These are phyloP conservation scores for Thymelicus sylvestris DNA, from an alignment of 2,888 invertebrate genomes.

Conservation along the genomic window DNA sequence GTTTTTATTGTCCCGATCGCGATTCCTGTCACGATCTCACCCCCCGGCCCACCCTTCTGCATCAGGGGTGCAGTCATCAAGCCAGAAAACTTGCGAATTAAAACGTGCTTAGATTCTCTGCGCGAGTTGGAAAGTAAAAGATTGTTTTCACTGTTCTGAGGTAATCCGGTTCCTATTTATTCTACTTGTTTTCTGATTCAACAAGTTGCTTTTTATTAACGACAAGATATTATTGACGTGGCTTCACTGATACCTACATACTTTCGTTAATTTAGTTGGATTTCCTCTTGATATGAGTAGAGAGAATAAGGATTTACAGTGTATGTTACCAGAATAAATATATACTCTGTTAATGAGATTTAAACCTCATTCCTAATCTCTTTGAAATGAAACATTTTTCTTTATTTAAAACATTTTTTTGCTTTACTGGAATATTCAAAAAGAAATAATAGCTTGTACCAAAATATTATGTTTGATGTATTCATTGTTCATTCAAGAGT, in stretches of 20 bases:
- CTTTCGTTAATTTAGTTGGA: too few relatives aligned
- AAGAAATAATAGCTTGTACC: slow-evolving; percentile 22
- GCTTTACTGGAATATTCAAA: slow-evolving; percentile 18
- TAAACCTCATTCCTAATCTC: neutral
- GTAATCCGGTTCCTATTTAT: slow-evolving; percentile 19
- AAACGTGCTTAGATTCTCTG: slow-evolving; percentile 74
- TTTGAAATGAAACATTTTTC: neutral
- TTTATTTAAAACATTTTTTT: neutral
- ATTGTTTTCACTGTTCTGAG: slow-evolving; percentile 40
- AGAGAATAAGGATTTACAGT: too few relatives aligned
- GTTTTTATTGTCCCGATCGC: slow-evolving; percentile 69
- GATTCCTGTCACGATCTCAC: slow-evolving; percentile 68
- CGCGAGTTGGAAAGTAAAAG: slow-evolving; percentile 47
- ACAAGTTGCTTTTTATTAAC: slow-evolving; percentile 9
- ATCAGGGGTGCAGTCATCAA: slow-evolving; percentile 67
- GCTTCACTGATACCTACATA: too few relatives aligned
- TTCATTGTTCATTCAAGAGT: slow-evolving; percentile 20
- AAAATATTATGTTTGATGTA: slow-evolving; percentile 25
- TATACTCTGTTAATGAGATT: neutral
- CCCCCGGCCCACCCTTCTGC: slow-evolving; percentile 40
- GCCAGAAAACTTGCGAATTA: slow-evolving; percentile 77
- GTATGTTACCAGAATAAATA: too few relatives aligned
- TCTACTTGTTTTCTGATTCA: slow-evolving; percentile 6
- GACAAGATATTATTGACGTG: neutral
- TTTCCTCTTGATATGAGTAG: too few relatives aligned